Conservation (phyloP, 2,888 invertebrate species). For the Caenorhabditis doughertyi region DNA sequence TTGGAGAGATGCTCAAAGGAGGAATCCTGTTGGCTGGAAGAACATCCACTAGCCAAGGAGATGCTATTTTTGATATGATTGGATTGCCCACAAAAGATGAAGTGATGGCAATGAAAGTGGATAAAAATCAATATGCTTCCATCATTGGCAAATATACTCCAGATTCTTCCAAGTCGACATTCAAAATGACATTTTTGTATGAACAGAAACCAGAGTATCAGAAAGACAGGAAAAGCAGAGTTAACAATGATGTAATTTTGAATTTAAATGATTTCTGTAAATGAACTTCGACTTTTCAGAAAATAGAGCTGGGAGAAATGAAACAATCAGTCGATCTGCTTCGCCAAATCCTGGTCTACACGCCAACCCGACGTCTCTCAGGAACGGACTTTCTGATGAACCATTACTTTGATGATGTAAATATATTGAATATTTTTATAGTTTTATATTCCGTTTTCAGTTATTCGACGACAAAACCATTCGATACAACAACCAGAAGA, state of each 20-base stretch:
- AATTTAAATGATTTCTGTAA: background rate
- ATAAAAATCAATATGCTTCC: background rate
- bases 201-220: background rate
- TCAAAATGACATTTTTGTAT: constrained; percentile 11
- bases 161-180: no score
- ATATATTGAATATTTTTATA: no score
- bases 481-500: no score
- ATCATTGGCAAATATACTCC: no score
- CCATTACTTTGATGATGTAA: no score
- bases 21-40: constrained; percentile 66
- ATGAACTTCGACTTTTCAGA: constrained; percentile 37
- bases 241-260: constrained; percentile 17
- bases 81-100: constrained; percentile 61
- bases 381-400: no score
- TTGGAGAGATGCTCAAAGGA: constrained; percentile 71
- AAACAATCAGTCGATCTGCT: constrained; percentile 51
- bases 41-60: constrained; percentile 62
- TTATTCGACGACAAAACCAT: no score
- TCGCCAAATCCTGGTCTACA: constrained; percentile 65
- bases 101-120: constrained; percentile 35
- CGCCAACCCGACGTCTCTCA: no score
- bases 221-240: constrained; percentile 3
- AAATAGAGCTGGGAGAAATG: constrained; percentile 38
- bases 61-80: constrained; percentile 62
- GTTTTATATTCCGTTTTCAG: no score